Base-by-base conservation (phyloP, 2,113 vertebrate species). In the Callocephalon fimbriatum region DNA sequence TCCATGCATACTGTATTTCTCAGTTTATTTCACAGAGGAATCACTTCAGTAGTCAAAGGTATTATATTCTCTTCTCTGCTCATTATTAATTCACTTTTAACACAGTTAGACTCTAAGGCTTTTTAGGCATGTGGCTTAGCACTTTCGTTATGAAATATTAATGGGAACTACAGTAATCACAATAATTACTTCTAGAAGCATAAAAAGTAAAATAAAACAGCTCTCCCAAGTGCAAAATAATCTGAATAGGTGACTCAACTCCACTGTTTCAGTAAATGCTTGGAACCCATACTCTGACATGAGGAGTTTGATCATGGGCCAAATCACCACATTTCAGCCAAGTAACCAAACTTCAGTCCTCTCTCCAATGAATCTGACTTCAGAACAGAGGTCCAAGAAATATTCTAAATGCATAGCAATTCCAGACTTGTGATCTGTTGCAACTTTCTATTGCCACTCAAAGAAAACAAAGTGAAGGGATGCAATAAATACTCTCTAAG, bases 21-120 rank as follows among this genome's bases (percentile, higher is more conserved):
- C 31, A 26, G 79, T 72, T 93, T 96, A 92, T 84, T 96, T 95
- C 80, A 84, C 20, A 35, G 68, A 93, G 31, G 72, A 93, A 95
- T 51, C 83, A 95, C 76, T 95, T 95, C 92, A 96, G 61, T 83
- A 93, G 63, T 70, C 92, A 95, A 84, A 97, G 88, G 76, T 92
- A 94, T 92, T 90, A 96, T 63, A 20, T 35, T 91, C 75, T 84
- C 68, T 66, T 80, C 70, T 93, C 62, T 48, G 22, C 44, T 90
- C 48, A 45, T 87, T 82, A 90, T 88, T 92, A 72, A 93, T 93
- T 94, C 62, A 84, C 65, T 87, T 94, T 50, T 67, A 81, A 84
- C 37, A 63, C 44, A 75, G 75, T 71, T 29, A 88, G 70, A 79
- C 23, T 81, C 61, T 74, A 62, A 82, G 56, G 61, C 31, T 86